phyloP scores from a whole-genome alignment of 2,888 invertebrate species.

The Melanargia galathea region DNA sequence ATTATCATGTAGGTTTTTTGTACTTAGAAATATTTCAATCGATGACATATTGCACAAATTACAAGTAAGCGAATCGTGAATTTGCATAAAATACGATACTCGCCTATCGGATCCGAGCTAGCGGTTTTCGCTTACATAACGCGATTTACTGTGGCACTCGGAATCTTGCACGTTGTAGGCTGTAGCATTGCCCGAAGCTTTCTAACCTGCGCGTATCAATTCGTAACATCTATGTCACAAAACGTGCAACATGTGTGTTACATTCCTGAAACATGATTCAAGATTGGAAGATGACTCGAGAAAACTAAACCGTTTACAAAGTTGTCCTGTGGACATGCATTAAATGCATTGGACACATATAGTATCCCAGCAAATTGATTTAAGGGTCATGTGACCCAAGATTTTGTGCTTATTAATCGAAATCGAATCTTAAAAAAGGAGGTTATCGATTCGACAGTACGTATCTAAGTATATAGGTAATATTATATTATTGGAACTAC shows the following conservation, averaged over 20 bases:
- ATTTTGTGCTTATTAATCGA: too few relatives aligned
- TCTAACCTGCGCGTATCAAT: background rate
- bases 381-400: too few relatives aligned
- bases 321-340: too few relatives aligned
- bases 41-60: constrained; percentile 1
- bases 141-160: background rate
- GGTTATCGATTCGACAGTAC: too few relatives aligned
- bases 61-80: background rate
- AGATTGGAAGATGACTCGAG: too few relatives aligned
- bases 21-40: background rate
- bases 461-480: too few relatives aligned
- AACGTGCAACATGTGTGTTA: background rate
- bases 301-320: too few relatives aligned
- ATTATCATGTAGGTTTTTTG: background rate
- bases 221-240: background rate
- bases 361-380: too few relatives aligned
- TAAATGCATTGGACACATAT: too few relatives aligned
- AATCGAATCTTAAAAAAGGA: too few relatives aligned
- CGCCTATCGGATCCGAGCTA: background rate
- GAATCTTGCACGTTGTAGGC: background rate
- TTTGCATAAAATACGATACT: background rate
- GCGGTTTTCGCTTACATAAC: background rate
- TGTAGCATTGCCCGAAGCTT: background rate
- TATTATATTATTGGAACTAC: too few relatives aligned
- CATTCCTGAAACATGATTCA: background rate